A percentile compares a stretch with the other conserved stretches of the same genome.
Evolutionary conservation across 2,888 invertebrate species (phyloP).

Genomic region (Dexiosoma caninum): DNA sequence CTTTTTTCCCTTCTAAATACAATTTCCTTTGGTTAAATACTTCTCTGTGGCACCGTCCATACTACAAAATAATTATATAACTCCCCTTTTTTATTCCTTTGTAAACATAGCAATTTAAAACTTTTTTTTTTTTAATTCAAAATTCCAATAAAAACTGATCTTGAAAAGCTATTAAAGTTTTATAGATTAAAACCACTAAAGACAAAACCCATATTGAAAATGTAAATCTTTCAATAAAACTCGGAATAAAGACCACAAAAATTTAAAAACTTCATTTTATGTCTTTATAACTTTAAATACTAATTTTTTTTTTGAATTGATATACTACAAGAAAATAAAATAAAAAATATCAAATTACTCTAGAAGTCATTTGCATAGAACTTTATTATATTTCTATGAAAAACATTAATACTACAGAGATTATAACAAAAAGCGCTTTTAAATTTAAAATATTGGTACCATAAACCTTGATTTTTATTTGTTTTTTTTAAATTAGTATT

Average conservation of each 20-base stretch:
- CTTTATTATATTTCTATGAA: no score
- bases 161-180: background rate
- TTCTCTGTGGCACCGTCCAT: background rate
- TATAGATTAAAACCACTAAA: background rate
- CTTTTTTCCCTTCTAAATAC: background rate
- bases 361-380: no score
- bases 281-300: no score
- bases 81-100: slow-evolving; percentile 28
- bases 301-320: no score
- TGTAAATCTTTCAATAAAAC: background rate
- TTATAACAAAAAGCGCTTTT: no score
- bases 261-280: background rate
- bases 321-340: background rate
- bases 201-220: no score
- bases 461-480: no score
- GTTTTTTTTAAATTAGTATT: no score
- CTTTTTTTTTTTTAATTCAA: slow-evolving; percentile 18
- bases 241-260: no score
- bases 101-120: slow-evolving; percentile 25
- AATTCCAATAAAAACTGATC: background rate
- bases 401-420: no score
- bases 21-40: background rate
- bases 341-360: no score
- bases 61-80: slow-evolving; percentile 16
- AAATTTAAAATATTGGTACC: no score